These are phyloP conservation scores for Rotaria socialis DNA, from an alignment of 2,888 invertebrate genomes.

Conservation along the genomic window DNA sequence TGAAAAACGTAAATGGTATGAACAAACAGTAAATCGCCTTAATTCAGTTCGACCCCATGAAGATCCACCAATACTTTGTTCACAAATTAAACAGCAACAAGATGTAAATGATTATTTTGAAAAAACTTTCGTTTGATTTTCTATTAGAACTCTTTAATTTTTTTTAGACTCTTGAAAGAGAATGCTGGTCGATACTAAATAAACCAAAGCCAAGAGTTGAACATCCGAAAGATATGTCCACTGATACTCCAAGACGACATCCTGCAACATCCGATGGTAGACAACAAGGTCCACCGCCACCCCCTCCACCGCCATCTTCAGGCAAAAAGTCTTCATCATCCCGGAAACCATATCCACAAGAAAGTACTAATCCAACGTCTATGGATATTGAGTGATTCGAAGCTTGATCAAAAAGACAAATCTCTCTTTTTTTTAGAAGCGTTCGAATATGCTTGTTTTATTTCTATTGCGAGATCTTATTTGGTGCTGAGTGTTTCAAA, in stretches of 20 bases:
- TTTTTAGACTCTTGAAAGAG: constrained; percentile 35
- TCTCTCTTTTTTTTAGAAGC: too few species aligned
- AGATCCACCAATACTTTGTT: constrained; percentile 38
- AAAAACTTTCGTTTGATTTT: neutral
- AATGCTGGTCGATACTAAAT: constrained; percentile 41
- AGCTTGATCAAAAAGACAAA: neutral
- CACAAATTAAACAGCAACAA: constrained; percentile 42
- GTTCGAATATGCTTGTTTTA: neutral
- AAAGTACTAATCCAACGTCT: neutral
- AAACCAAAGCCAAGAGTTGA: constrained; percentile 46
- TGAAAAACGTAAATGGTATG: constrained; percentile 46
- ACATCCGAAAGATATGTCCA: constrained; percentile 14
- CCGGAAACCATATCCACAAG: neutral
- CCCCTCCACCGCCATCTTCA: neutral
- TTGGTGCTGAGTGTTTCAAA: neutral
- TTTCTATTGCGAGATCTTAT: neutral
- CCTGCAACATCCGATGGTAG: neutral
- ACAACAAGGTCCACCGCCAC: neutral
- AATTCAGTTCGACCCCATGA: constrained; percentile 9
- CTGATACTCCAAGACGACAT: neutral
- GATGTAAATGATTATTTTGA: constrained; percentile 32
- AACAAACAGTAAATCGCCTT: constrained; percentile 31
- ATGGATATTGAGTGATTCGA: neutral
- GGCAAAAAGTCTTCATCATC: neutral
- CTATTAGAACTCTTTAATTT: too few species aligned